Percentiles rank a stretch among this genome's conserved stretches.
Conservation (phyloP, 2,113 vertebrate genomes). For the Myotis yumanensis region DNA sequence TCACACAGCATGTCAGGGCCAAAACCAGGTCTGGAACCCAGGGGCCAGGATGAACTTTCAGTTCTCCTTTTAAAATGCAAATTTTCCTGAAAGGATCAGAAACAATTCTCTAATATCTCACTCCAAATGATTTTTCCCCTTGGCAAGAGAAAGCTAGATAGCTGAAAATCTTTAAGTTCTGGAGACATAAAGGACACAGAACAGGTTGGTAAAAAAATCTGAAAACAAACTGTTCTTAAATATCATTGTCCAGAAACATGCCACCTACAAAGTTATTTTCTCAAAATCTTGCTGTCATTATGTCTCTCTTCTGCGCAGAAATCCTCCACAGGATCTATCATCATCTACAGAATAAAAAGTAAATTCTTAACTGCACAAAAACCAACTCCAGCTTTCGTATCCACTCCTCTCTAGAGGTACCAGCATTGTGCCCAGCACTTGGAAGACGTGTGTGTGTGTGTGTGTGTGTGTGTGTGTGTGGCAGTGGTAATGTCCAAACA, state of each 20-base stretch:
- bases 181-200: background rate
- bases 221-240: background rate
- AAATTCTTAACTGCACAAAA: background rate
- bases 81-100: constrained; percentile 21
- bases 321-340: background rate
- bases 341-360: background rate
- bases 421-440: background rate
- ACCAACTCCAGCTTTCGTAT: background rate
- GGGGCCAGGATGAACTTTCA: background rate
- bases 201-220: background rate
- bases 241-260: background rate
- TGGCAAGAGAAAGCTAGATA: background rate
- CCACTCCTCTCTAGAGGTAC: background rate
- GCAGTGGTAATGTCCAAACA: background rate
- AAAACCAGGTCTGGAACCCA: background rate
- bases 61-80: background rate
- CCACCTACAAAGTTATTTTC: background rate
- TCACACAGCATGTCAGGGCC: background rate
- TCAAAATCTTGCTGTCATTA: background rate
- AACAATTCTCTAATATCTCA: background rate
- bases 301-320: background rate
- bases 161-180: background rate
- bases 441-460: background rate
- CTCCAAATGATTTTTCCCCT: background rate
- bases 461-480: too few species aligned